Evolutionary conservation across 2,888 invertebrate species (phyloP).

Genomic region (Standfussiana lucernea): DNA sequence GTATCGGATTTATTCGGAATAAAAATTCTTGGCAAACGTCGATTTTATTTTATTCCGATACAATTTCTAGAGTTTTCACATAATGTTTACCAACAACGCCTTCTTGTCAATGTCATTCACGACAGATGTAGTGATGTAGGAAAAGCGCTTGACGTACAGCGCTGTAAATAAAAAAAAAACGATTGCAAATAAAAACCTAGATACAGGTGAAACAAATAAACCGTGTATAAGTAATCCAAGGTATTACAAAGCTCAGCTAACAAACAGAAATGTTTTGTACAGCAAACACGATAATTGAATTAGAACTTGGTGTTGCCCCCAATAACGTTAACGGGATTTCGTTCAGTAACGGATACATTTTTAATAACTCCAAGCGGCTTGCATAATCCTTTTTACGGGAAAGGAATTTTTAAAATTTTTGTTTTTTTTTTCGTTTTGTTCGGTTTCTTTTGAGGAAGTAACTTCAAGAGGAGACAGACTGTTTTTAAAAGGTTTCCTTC

Average conservation of each 20-base stretch:
- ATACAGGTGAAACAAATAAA: constrained; percentile 59
- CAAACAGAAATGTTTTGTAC: constrained; percentile 73
- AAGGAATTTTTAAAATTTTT: background rate
- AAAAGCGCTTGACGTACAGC: too few relatives aligned
- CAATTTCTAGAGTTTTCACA: too few relatives aligned
- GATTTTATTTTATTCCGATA: too few relatives aligned
- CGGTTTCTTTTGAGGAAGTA: constrained; percentile 23
- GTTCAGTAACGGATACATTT: constrained; percentile 68
- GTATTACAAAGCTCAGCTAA: constrained; percentile 72
- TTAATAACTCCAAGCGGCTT: constrained; percentile 57
- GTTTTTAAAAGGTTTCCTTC: background rate
- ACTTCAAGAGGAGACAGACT: background rate
- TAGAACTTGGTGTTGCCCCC: constrained; percentile 83
- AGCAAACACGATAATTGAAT: constrained; percentile 81
- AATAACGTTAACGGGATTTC: constrained; percentile 83
- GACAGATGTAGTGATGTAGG: too few relatives aligned
- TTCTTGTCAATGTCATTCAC: too few relatives aligned
- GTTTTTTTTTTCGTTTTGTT: background rate
- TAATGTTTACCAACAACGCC: too few relatives aligned
- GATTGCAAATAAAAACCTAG: constrained; percentile 36
- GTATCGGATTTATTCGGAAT: constrained; percentile 30
- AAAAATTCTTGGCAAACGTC: constrained; percentile 26
- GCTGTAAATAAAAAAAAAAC: too few relatives aligned
- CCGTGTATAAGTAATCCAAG: constrained; percentile 65
- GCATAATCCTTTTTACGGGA: constrained; percentile 26